Evolutionary conservation across 2,888 invertebrate species (phyloP), one percentile per base, ranked within the genome.

Genomic region (Tetranychus piercei): DNA sequence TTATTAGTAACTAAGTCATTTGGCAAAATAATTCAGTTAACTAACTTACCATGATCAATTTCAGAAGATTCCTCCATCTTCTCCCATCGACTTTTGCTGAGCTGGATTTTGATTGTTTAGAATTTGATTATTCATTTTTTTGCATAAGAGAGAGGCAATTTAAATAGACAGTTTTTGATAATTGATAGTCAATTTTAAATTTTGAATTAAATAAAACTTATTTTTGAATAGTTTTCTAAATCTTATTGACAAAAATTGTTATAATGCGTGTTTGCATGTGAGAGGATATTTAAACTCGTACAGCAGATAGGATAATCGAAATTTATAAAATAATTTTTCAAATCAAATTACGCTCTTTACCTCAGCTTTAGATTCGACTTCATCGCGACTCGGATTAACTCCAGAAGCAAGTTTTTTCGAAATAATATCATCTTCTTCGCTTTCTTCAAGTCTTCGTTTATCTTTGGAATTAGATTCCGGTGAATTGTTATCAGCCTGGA

Each of bases 1-100:
- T 34, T 34, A 34, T 34, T 34, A 70, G 70, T 43, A 70, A 70
- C 1, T n/a, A 70, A 43, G 20, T 22, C 70, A 34, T 34, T 34
- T 34, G 34, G 34, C 5, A 34, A 34, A 34, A 34, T 34, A 34
- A 4, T 34, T 34, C 1, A 34, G 5, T 55, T 55, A 15, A 23
- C n/a, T 64, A 5, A 79, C 90, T 88, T 87, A 93, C 93, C 92
- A 83, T 92, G 85, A 86, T 89, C 89, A 80, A 88, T 87, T 80
- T 86, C 87, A 77, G 89, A 88, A 83, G 88, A 88, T 85, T 92
- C 92, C 85, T 92, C 92, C 85, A 89, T 86, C 84, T 85, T 87
- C 86, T 93, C 93, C 93, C 93, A 93, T 85, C 90, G 90, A 86
- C 88, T 55, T 55, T 55, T 55, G 8, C 55, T 87, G 20, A 64